Evolutionary conservation across 2,113 vertebrate genomes (phyloP), one percentile per base, ranked within the genome.

Genomic region (Trinectes maculatus): DNA sequence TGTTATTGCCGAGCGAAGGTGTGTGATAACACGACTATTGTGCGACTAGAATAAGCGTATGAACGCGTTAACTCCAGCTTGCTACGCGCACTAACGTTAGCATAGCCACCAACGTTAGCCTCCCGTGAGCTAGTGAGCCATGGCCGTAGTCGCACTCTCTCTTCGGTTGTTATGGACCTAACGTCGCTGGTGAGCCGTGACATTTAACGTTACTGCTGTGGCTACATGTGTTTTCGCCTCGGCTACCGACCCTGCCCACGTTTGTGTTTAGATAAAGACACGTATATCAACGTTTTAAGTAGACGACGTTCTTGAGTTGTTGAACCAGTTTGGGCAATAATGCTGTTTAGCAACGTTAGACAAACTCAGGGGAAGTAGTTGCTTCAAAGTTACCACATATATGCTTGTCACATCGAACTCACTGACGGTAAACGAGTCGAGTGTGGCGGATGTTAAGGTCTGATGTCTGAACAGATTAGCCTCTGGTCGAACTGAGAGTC

Each of bases 61-160:
- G 37, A 33, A 51, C 21, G 18, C 19, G 39, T 83, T 69, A 61
- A 48, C n/a, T 39, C 48, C 51, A 6, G 21, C 49, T 19, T 31
- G 51, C 59, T 60, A 9, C 37, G 59, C 59, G 79, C 74, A 75
- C 55, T 24, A 31, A 61, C 33, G 67, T 82, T 86, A 87, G 87
- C 85, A 62, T 56, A 22, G 8, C 58, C 22, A n/a, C 69, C 55
- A 44, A 46, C 39, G 58, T 63, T 85, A 84, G 76, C 86, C 47
- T 77, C 67, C n/a, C 37, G 43, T 26, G 70, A 71, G 77, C 75
- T 83, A 78, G 37, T 46, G 59, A 83, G 39, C 71, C 37, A 11
- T 52, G 49, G 56, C 48, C 21, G 15, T n/a, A 39, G 16, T 29
- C 31, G 3, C 31, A 31, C n/a, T 29, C 48, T 21, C 36, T 3